phyloP scores from a whole-genome alignment of 2,797 vertebrate species.

The Morelia viridis region DNA sequence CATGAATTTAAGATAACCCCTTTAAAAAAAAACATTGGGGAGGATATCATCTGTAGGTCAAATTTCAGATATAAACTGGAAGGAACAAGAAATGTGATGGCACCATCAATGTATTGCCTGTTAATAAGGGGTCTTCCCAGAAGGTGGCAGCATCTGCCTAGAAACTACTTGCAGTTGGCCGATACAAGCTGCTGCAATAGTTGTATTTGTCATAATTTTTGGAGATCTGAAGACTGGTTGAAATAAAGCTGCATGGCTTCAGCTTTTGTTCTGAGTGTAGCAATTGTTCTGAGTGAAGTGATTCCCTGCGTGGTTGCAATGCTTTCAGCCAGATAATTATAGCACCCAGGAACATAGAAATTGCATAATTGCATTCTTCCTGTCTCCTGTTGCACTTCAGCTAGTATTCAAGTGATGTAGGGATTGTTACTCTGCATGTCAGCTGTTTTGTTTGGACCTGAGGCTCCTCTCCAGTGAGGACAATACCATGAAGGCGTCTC shows the following conservation, averaged over 20 bases:
- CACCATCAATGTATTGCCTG: neutral
- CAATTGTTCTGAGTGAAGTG: neutral
- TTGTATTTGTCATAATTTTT: neutral
- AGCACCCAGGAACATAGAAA: neutral
- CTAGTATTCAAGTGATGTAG: neutral
- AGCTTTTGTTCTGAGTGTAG: neutral
- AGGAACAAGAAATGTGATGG: neutral
- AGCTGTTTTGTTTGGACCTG: neutral
- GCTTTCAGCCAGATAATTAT: neutral
- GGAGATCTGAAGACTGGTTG: neutral
- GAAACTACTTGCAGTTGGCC: neutral
- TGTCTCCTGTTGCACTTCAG: neutral
- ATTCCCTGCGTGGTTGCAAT: neutral
- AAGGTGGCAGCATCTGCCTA: conserved; percentile 15
- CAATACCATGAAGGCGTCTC: neutral
- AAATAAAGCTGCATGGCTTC: neutral
- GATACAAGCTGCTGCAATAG: neutral
- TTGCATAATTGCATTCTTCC: neutral
- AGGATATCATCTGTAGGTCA: neutral
- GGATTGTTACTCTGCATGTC: neutral
- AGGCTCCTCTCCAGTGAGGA: neutral
- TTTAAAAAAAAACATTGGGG: neutral
- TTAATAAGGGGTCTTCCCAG: neutral
- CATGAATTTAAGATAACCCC: neutral
- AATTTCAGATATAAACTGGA: neutral